Conservation (phyloP, 2,113 vertebrate species). For the Catharus fuscescens region DNA sequence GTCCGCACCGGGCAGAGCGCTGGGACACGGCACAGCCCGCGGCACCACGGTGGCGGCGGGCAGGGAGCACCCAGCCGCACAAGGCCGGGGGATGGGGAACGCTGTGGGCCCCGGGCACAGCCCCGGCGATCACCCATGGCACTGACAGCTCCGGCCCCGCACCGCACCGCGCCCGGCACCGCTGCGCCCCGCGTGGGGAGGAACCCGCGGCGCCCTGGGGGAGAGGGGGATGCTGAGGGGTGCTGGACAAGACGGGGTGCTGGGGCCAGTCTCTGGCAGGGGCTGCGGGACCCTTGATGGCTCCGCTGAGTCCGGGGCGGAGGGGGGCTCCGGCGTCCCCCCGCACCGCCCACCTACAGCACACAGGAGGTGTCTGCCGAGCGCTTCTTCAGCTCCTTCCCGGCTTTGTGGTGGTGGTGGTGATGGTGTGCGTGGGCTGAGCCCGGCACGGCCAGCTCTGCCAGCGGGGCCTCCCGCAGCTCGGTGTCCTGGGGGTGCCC, state of each 20-base stretch:
- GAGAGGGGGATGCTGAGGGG: background rate
- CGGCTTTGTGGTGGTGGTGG: conserved; percentile 79
- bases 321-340: background rate
- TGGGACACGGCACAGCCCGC: background rate
- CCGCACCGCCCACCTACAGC: conserved; percentile 69
- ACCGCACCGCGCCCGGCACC: background rate
- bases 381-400: conserved; percentile 82
- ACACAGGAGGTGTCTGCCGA: conserved; percentile 79
- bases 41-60: background rate
- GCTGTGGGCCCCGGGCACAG: background rate
- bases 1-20: background rate
- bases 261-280: conserved; percentile 24
- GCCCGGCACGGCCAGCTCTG: conserved; percentile 30
- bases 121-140: background rate
- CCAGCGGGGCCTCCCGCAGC: conserved; percentile 43
- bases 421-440: conserved; percentile 35
- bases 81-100: background rate
- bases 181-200: background rate
- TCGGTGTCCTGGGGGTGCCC: conserved; percentile 75
- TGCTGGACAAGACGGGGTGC: background rate
- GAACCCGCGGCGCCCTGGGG: background rate
- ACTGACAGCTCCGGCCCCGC: background rate
- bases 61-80: background rate
- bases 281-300: background rate
- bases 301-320: conserved; percentile 31